Percentiles rank a stretch among this genome's conserved stretches.
Evolutionary conservation across 1,140 invertebrate genomes (phyloP).

Genomic region (Formica exsecta): DNA sequence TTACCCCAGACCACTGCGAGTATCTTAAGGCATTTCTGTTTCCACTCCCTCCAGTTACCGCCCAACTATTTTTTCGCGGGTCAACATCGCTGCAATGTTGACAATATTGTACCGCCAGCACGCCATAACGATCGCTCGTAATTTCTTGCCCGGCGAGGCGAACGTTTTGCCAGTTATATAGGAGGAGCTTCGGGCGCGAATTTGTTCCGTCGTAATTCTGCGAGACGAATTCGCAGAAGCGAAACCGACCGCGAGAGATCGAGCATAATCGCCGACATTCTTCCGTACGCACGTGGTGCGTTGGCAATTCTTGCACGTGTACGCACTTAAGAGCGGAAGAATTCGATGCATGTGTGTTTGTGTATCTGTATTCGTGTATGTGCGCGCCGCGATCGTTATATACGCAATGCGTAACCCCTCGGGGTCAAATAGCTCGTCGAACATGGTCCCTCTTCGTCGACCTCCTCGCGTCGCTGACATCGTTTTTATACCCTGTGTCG

Average conservation of each 20-base stretch:
- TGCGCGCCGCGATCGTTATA: constrained; percentile 37
- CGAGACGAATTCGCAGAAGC: constrained; percentile 45
- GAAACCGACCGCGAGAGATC: constrained; percentile 37
- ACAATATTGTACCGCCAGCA: constrained; percentile 22
- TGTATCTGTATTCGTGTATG: background rate
- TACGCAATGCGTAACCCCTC: constrained; percentile 56
- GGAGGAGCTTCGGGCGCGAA: constrained; percentile 10
- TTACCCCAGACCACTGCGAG: no score
- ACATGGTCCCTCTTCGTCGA: constrained; percentile 61
- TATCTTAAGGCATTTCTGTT: no score
- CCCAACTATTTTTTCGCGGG: constrained; percentile 5
- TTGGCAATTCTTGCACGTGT: constrained; percentile 58
- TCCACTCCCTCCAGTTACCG: background rate
- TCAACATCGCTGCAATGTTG: constrained; percentile 45
- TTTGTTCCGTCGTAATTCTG: constrained; percentile 51
- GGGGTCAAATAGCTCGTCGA: constrained; percentile 69
- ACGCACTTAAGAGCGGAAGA: constrained; percentile 64
- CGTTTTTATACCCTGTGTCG: constrained; percentile 47
- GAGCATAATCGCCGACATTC: constrained; percentile 61
- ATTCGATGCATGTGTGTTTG: background rate
- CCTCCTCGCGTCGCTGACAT: constrained; percentile 51
- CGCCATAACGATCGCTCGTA: constrained; percentile 45
- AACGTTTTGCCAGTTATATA: constrained; percentile 36
- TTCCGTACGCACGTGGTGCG: constrained; percentile 61
- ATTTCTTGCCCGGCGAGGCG: constrained; percentile 3